phyloP scores from a whole-genome alignment of 64 coral and sea anemone species.

The Platygyra sinensis region DNA sequence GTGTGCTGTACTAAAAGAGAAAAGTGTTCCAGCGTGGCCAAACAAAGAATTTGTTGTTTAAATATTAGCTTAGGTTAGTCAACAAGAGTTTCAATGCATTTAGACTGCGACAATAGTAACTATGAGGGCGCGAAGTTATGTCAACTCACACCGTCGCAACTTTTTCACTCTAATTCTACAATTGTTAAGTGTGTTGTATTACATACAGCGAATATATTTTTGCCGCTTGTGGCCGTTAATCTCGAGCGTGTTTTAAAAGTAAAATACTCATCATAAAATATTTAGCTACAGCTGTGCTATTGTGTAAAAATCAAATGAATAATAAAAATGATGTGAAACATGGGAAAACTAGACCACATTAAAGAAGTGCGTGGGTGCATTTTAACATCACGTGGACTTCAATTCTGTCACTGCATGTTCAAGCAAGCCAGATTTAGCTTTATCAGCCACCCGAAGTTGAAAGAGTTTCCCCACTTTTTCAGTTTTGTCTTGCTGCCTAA shows the following conservation, averaged over 20 bases:
- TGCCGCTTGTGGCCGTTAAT: not conserved
- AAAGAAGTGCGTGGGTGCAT: not conserved
- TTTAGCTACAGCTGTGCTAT: not conserved
- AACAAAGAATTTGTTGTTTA: not conserved
- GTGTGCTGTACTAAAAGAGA: not conserved
- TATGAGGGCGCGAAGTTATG: too few relatives aligned
- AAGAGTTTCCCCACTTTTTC: too few relatives aligned
- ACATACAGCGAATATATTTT: not conserved
- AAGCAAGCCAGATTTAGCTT: too few relatives aligned
- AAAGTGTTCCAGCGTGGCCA: not conserved
- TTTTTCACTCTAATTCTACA: not conserved
- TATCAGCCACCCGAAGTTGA: too few relatives aligned
- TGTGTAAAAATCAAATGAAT: not conserved
- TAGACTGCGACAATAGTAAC: too few relatives aligned
- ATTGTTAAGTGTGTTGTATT: not conserved
- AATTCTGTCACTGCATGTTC: too few relatives aligned
- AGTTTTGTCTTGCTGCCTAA: too few relatives aligned
- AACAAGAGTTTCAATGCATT: not conserved
- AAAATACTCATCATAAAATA: not conserved
- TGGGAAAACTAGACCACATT: not conserved
- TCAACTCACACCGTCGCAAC: too few relatives aligned
- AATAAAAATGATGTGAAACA: not conserved
- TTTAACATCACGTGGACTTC: not conserved
- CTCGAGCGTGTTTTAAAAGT: not conserved
- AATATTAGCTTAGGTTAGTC: not conserved